phyloP scores from a whole-genome alignment of 2,797 vertebrate genomes.

The Lithobates sylvaticus region DNA sequence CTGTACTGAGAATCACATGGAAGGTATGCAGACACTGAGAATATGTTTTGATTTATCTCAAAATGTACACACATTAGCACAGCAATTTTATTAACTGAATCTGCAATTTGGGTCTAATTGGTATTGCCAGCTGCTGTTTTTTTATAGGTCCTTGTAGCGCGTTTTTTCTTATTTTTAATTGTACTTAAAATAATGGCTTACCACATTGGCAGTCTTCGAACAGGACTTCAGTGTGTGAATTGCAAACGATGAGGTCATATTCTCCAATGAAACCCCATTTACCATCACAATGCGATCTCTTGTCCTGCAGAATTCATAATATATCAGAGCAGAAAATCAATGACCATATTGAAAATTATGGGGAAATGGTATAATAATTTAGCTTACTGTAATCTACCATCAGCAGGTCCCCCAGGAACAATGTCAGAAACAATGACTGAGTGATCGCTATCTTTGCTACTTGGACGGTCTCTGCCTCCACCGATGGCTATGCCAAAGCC shows the following conservation, averaged over 20 bases:
- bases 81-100: too few relatives aligned
- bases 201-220: slow-evolving; percentile 84
- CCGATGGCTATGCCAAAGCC: slow-evolving; percentile 96
- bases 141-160: too few relatives aligned
- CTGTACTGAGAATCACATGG: too few relatives aligned
- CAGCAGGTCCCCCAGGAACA: slow-evolving; percentile 86
- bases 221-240: slow-evolving; percentile 91
- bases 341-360: neutral
- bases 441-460: slow-evolving; percentile 74
- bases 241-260: slow-evolving; percentile 82
- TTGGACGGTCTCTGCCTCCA: slow-evolving; percentile 85
- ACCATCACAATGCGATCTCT: slow-evolving; percentile 96
- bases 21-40: too few relatives aligned
- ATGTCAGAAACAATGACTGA: slow-evolving; percentile 90
- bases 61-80: too few relatives aligned
- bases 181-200: slow-evolving; percentile 74
- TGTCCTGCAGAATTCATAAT: slow-evolving; percentile 73
- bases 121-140: too few relatives aligned
- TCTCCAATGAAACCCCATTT: slow-evolving; percentile 92
- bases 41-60: too few relatives aligned
- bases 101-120: too few relatives aligned
- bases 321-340: neutral
- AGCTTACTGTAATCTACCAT: slow-evolving; percentile 90
- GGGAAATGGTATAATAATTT: too few relatives aligned
- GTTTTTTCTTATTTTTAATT: neutral